phyloP scores from a whole-genome alignment of 2,113 vertebrate species.

The Apistogramma diplotaenia region DNA sequence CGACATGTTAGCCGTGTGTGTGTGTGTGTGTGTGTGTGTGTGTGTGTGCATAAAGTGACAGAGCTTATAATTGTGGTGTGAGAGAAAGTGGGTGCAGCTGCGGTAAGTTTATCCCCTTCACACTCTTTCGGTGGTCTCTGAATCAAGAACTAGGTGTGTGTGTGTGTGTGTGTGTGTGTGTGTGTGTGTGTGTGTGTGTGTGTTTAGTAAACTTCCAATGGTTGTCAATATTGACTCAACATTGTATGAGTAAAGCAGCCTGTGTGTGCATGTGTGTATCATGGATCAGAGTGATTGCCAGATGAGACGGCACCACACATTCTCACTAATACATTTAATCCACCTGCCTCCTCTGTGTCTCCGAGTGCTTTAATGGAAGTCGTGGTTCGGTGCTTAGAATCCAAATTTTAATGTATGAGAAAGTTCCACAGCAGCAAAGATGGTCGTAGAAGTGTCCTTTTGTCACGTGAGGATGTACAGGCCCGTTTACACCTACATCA shows the following conservation, averaged over 20 bases:
- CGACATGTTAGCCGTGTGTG: constrained; percentile 19
- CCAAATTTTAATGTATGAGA: not conserved
- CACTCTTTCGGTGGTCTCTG: constrained; percentile 18
- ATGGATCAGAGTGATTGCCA: constrained; percentile 46
- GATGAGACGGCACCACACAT: constrained; percentile 39
- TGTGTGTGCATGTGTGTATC: not conserved
- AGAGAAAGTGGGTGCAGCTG: constrained; percentile 39
- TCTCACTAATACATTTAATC: constrained; percentile 53
- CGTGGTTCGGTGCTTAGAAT: not conserved
- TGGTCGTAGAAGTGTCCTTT: too few relatives aligned
- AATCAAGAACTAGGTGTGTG: not conserved
- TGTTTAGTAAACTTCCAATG: constrained; percentile 5
- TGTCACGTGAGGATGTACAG: too few relatives aligned
- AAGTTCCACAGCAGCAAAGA: not conserved
- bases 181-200: not conserved
- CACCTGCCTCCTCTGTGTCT: constrained; percentile 59
- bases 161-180: not conserved
- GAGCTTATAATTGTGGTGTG: constrained; percentile 41
- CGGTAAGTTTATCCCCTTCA: constrained; percentile 31
- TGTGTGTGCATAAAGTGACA: not conserved
- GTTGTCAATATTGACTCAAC: constrained; percentile 7
- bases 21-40: not conserved
- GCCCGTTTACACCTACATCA: too few relatives aligned
- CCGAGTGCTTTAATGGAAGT: constrained; percentile 19
- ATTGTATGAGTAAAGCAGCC: not conserved